Percentiles rank a stretch among this genome's conserved stretches.
Conservation (phyloP, 2,797 vertebrate genomes). For the Sebastes umbrosus region DNA sequence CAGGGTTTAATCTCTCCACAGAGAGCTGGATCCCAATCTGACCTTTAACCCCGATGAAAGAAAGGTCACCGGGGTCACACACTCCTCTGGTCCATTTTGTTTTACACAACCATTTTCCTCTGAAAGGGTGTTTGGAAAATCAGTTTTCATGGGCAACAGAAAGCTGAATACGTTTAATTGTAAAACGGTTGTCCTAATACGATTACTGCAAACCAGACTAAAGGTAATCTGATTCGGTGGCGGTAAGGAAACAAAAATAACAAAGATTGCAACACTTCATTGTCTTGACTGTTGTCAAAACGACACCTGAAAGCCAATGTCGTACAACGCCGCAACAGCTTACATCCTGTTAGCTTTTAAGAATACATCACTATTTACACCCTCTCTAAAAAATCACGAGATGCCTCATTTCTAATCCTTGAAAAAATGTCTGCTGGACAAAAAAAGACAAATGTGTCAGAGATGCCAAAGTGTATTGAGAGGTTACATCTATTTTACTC, state of each 20-base stretch:
- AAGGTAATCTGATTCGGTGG: background rate
- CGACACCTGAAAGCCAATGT: background rate
- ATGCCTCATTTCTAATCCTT: background rate
- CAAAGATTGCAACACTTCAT: background rate
- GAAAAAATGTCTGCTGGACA: background rate
- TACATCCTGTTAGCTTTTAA: slow-evolving; percentile 2
- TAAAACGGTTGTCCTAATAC: slow-evolving; percentile 6
- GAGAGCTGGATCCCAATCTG: slow-evolving; percentile 61
- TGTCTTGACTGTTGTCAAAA: background rate
- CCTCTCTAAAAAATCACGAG: background rate
- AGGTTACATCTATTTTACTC: background rate
- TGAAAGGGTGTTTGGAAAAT: slow-evolving; percentile 30
- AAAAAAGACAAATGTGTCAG: background rate
- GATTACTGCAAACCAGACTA: slow-evolving; percentile 1
- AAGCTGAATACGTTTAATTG: background rate
- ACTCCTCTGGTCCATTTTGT: slow-evolving; percentile 38
- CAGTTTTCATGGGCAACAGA: slow-evolving; percentile 23
- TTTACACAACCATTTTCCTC: slow-evolving; percentile 9
- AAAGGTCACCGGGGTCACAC: slow-evolving; percentile 53
- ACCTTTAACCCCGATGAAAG: slow-evolving; percentile 66
- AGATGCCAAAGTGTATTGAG: background rate
- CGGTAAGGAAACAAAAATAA: background rate
- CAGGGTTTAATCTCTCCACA: slow-evolving; percentile 63
- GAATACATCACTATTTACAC: background rate
- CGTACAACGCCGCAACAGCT: background rate